These are phyloP conservation scores for Zelleria hepariella DNA, from an alignment of 2,888 invertebrate genomes.

Conservation along the genomic window DNA sequence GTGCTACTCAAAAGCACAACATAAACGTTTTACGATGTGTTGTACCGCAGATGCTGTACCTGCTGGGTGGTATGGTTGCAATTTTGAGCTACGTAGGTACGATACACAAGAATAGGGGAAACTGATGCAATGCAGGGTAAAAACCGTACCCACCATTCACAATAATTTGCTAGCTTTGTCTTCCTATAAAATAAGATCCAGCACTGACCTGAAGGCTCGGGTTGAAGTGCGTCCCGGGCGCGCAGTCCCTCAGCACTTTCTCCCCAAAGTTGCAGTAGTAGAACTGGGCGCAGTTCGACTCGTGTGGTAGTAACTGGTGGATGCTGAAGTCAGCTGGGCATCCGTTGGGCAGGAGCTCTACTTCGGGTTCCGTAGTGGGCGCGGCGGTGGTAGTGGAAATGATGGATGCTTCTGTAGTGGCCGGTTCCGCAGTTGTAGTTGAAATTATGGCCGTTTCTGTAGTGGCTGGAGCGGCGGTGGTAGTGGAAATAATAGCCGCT, in stretches of 20 bases:
- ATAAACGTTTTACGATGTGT: no score
- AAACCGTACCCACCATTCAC: no score
- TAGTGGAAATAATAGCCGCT: no score
- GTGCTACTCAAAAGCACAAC: no score
- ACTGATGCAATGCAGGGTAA: no score
- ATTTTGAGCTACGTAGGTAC: no score
- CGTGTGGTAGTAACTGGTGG: slow-evolving; percentile 25
- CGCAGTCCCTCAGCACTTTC: slow-evolving; percentile 2
- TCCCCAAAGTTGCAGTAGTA: slow-evolving; percentile 24
- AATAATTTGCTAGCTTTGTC: neutral
- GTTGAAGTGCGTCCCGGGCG: slow-evolving; percentile 23
- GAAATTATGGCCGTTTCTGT: neutral
- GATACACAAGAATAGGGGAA: no score
- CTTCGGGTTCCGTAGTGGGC: slow-evolving; percentile 2
- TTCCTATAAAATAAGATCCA: neutral
- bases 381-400: slow-evolving; percentile 11
- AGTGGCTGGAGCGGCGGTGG: no score
- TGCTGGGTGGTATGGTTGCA: neutral
- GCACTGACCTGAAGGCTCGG: slow-evolving; percentile 19
- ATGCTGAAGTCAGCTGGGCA: slow-evolving; percentile 5
- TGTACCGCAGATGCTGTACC: no score
- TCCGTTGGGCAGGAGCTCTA: neutral
- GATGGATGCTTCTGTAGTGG: neutral
- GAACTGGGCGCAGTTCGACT: slow-evolving; percentile 26
- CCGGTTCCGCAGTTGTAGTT: neutral